These are phyloP conservation scores for Himantopus leucocephalus DNA, from an alignment of 2,113 vertebrate species.

Conservation along the genomic window DNA sequence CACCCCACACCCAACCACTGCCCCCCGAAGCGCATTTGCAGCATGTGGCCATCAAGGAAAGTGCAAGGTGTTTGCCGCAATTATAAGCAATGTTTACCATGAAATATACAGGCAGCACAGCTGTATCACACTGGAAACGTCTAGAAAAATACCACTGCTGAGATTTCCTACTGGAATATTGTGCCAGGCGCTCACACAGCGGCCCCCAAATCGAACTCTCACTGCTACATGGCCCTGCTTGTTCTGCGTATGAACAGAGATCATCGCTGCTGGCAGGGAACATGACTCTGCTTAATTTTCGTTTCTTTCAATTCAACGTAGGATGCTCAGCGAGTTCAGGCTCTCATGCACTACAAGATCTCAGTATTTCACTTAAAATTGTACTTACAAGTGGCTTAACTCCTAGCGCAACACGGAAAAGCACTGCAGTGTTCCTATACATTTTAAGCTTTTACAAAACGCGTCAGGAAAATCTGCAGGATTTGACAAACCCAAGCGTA, in stretches of 20 bases:
- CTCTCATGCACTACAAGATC: neutral
- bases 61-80: accelerated
- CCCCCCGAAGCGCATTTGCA: neutral
- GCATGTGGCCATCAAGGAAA: neutral
- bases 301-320: neutral
- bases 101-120: neutral
- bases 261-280: neutral
- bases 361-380: neutral
- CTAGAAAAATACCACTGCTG: neutral
- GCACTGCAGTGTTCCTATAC: neutral
- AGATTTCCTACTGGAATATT: neutral
- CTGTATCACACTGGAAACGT: neutral
- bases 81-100: neutral
- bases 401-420: neutral
- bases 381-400: neutral
- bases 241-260: neutral
- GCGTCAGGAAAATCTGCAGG: neutral
- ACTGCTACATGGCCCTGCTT: neutral
- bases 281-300: neutral
- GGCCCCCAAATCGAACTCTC: neutral
- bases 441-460: neutral
- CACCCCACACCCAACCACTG: neutral
- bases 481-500: neutral
- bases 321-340: neutral
- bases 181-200: constrained; percentile 5